Evolutionary conservation across 2,797 vertebrate genomes (phyloP), one percentile per base, ranked within the genome.

Genomic region (Octomys mimax): DNA sequence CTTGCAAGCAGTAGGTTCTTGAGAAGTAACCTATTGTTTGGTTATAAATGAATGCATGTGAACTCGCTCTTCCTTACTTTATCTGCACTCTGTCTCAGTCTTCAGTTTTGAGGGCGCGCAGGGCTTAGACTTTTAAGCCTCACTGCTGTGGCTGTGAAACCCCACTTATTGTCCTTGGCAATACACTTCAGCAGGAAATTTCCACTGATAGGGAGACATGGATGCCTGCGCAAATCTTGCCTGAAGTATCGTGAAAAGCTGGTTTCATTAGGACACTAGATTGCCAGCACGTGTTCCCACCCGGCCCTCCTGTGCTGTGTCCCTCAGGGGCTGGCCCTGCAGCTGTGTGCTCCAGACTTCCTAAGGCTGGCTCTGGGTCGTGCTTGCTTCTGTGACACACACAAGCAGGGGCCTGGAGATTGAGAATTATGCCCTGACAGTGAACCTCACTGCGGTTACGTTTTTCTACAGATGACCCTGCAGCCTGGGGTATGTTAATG

Each of bases 11-110:
- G 3, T 33, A 81, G 18, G 0, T 66, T 75, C 36, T 88, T 18
- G 87, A 82, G 6, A 81, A 78, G 57, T 68, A 39, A 66, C 14
- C 22, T 87, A 57, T 80, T 95, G 62, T 39, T 84, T 88, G n/a
- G 61, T 87, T 31, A 66, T 80, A 95, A 85, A 71, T 8, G 88
- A 94, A 86, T 75, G 19, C 9, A 54, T 9, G 77, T 94, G n/a
- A 92, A 82, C 14, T 1, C 71, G 11, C 2, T 89, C 4, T 9
- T 89, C 46, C 21, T 80, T n/a, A 46, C 18, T 94, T 89, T 66
- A 57, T 89, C 36, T 84, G 28, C 11, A 54, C 83, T 88, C 28
- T 70, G 85, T 83, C 64, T 77, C 5, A n/a, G 12, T 68, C 92
- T 88, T 91, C 83, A 79, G 19, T 19, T 6, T 57, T 81, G n/a